Base-by-base conservation (phyloP, 2,888 invertebrate species). In the Caenorhabditis sp. region DNA sequence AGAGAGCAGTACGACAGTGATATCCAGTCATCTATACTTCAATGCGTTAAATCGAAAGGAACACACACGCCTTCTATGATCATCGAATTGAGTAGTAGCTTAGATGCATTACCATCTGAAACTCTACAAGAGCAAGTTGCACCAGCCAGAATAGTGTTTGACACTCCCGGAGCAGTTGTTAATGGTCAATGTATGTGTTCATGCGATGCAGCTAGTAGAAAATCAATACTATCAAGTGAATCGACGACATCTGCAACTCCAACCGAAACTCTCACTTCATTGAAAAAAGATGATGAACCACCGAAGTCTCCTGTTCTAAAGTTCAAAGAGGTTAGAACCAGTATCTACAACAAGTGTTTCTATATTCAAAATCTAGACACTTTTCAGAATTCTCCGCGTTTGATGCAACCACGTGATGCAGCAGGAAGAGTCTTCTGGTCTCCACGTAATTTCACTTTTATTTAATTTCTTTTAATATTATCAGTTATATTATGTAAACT, bases 181-280 rank as follows among this genome's bases (percentile, higher is more conserved):
- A 84, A 85, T 70, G 85, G 85, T 2, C 85, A 85, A 74, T 85
- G 85, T 67, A 76, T 84, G 68, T 85, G 85, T 70, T 71, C 85
- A 21, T 85, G 85, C 66, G 70, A 63, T 25, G 38, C 56, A 7
- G 54, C 26, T 36, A 64, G 56, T 43, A 10, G 43, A 43, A 43
- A 43, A 43, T 43, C 43, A 17, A 14, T 14, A 12, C 17, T 43
- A 17, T 43, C 43, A 10, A 53, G 57, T 20, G 12, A 26, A 27
- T 26, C 27, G 52, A 59, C 25, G 38, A 50, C 43, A 43, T 10
- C 54, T 8, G 25, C 54, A 54, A 36, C 54, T 21, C 43, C 54
- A 23, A 25, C 14, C 3, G 31, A 43, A 20, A 27, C 14, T 20
- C 25, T 62, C 59, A 60, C 52, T 26, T 50, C 63, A 21, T 21